phyloP scores from a whole-genome alignment of 2,113 vertebrate genomes.

The rat (Rattus norvegicus) region DNA sequence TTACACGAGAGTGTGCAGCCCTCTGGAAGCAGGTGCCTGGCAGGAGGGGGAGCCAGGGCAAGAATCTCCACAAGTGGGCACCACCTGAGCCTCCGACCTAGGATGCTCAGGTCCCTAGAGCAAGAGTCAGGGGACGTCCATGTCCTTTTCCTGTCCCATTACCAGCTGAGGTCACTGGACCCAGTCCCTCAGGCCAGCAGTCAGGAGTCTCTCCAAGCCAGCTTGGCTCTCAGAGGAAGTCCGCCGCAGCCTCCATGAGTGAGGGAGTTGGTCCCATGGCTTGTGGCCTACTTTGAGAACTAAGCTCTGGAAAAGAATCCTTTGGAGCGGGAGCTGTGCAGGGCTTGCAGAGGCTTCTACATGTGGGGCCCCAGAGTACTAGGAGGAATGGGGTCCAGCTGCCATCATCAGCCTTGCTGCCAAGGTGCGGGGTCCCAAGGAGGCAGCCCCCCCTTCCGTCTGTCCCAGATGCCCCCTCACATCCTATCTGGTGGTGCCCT shows the following conservation, averaged over 20 bases:
- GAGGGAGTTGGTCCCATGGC: conserved; percentile 63
- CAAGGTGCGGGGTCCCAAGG: neutral
- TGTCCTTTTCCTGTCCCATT: neutral
- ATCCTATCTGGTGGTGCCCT: neutral
- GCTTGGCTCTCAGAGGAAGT: conserved; percentile 1
- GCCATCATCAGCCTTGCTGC: neutral
- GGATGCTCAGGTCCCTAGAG: neutral
- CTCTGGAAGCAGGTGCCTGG: neutral
- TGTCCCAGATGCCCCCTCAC: neutral
- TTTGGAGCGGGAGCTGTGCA: neutral
- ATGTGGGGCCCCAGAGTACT: neutral
- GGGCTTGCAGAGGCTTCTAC: neutral
- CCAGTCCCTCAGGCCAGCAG: neutral
- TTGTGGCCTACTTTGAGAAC: conserved; percentile 76
- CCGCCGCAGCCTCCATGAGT: conserved; percentile 54
- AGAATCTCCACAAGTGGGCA: neutral
- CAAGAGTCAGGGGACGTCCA: neutral
- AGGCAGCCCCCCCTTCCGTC: neutral
- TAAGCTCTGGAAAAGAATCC: conserved; percentile 63
- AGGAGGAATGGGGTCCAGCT: neutral
- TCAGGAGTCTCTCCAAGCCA: neutral
- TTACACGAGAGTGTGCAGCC: neutral
- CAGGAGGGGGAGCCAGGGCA: neutral
- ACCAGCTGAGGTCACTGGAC: neutral
- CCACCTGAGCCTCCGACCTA: neutral